Conservation (phyloP, 2,888 invertebrate genomes). For the Spisula subtruncata region DNA sequence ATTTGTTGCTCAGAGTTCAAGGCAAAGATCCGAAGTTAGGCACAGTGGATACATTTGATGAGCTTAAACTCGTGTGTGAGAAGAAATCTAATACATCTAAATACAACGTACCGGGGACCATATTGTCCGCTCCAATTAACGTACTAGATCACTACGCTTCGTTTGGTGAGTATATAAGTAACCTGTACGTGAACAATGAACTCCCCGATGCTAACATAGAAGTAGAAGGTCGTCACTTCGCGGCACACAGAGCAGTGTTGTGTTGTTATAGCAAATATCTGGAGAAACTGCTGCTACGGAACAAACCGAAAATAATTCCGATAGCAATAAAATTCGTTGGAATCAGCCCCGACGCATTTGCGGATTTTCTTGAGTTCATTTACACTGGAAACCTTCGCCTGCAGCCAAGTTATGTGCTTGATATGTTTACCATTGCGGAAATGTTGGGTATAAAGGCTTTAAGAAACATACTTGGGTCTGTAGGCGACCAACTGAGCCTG, state of each 20-base stretch:
- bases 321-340: conserved; percentile 71
- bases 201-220: conserved; percentile 77
- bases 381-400: conserved; percentile 74
- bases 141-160: conserved; percentile 68
- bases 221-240: conserved; percentile 73
- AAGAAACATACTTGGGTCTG: conserved; percentile 45
- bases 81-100: not conserved
- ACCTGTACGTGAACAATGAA: conserved; percentile 80
- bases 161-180: conserved; percentile 76
- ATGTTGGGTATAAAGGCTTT: conserved; percentile 69
- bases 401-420: conserved; percentile 62
- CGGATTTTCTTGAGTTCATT: conserved; percentile 73
- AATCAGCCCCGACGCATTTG: conserved; percentile 74
- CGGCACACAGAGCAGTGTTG: conserved; percentile 77
- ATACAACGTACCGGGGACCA: not conserved
- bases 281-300: conserved; percentile 68
- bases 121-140: conserved; percentile 15
- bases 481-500: conserved; percentile 55
- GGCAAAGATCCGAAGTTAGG: not conserved
- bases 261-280: conserved; percentile 80
- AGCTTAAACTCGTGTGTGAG: not conserved
- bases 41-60: conserved; percentile 10
- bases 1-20: conserved; percentile 17
- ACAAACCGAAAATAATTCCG: conserved; percentile 65
- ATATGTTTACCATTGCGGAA: conserved; percentile 70